A percentile compares a stretch with the other conserved stretches of the same genome.
Conservation (phyloP, 2,113 vertebrate species). For the Oryzias curvinotus region DNA sequence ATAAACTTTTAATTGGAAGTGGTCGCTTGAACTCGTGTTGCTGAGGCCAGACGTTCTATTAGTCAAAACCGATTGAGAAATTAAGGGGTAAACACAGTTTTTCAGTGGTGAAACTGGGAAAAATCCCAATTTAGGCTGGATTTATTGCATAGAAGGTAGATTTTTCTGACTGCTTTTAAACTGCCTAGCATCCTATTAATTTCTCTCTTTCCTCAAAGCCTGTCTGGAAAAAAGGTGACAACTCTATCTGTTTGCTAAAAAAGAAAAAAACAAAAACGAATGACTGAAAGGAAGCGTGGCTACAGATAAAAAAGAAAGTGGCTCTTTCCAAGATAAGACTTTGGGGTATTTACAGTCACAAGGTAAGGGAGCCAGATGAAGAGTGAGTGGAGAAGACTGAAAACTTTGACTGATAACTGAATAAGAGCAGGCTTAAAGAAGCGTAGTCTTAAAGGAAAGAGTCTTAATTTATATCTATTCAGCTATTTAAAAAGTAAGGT, state of each 20-base stretch:
- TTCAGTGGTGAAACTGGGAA: neutral
- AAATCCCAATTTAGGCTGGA: too few relatives aligned
- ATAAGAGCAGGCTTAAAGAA: too few relatives aligned
- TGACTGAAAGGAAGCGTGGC: constrained; percentile 86
- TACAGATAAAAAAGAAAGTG: constrained; percentile 38
- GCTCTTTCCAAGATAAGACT: constrained; percentile 39
- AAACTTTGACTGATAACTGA: neutral
- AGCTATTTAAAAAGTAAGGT: too few relatives aligned
- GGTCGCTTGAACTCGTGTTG: too few relatives aligned
- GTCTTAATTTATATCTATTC: too few relatives aligned
- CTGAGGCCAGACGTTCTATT: too few relatives aligned
- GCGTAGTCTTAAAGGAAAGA: too few relatives aligned
- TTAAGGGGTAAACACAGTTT: neutral
- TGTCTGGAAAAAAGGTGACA: constrained; percentile 46
- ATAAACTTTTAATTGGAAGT: too few relatives aligned
- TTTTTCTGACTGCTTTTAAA: constrained; percentile 25
- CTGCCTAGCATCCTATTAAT: constrained; percentile 14
- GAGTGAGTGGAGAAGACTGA: constrained; percentile 10
- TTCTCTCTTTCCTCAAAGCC: neutral
- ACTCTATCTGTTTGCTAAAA: constrained; percentile 64
- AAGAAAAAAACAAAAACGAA: constrained; percentile 84
- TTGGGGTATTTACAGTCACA: constrained; percentile 39
- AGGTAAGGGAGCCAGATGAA: constrained; percentile 38
- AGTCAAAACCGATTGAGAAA: constrained; percentile 34
- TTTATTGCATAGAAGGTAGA: constrained; percentile 15